Base-by-base conservation (phyloP, 2,113 vertebrate genomes). In the Seriola dumerili region DNA sequence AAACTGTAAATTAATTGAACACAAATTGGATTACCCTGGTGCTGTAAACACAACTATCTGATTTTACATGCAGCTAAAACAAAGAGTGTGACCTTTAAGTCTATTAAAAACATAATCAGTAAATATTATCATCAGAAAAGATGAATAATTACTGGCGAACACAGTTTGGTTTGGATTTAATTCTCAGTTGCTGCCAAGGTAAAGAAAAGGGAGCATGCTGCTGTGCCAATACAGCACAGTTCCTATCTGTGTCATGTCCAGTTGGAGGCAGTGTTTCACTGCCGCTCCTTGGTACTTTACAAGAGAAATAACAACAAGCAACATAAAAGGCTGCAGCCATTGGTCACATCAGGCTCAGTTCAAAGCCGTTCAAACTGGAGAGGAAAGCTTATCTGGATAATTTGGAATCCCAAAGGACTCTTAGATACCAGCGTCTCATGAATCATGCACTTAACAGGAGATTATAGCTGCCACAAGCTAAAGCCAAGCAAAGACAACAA, bases 241-340 rank as follows among this genome's bases (percentile, higher is more conserved):
- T 57, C 2, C 62, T 63, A 4, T 9, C 5, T 68, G 61, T 44
- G 29, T 76, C 38, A 84, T 80, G 40, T 69, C 92, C 94, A 94
- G 76, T 29, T 17, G 94, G 85, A 88, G 94, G 94, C 93, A 94
- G 89, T 92, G 76, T 92, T 89, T 88, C 67, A 58, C 84, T 68
- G 48, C 68, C 16, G 6, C 77, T 81, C 36, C n/a, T 5, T 48
- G 36, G 5, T 11, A 12, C 46, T 58, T 9, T 16, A 34, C 46
- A 62, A 34, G 36, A 64, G 46, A 25, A 72, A 59, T 32, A 46
- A 21, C 68, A 80, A n/a, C 34, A 54, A 54, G 70, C 68, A 76
- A 32, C 71, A 64, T 66, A 23, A 72, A 77, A 86, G 61, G 66
- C 66, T 84, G 84, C 79, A 84, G 61, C 61, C 58, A 67, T 34